Evolutionary conservation across 2,113 vertebrate genomes (phyloP).

Genomic region (Galeopterus variegatus): DNA sequence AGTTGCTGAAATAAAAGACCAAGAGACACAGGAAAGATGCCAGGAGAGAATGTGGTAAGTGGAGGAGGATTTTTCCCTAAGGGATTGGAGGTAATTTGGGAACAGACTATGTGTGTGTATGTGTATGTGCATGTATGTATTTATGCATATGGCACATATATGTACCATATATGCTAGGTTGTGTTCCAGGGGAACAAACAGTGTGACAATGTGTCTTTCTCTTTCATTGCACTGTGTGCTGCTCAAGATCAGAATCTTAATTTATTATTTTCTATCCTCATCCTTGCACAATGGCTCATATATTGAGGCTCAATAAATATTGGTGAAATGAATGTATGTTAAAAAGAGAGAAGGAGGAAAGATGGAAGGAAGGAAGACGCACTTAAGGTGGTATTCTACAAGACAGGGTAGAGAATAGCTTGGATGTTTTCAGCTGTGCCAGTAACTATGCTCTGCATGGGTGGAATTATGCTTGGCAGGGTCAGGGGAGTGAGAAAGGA

Average conservation of each 20-base stretch:
- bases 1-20: constrained; percentile 59
- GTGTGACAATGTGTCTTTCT: neutral
- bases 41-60: constrained; percentile 27
- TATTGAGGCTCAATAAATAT: neutral
- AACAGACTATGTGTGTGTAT: neutral
- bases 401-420: neutral
- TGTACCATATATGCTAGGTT: neutral
- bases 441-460: neutral
- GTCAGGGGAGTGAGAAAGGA: neutral
- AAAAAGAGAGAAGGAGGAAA: neutral
- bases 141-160: neutral
- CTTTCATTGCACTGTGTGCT: neutral
- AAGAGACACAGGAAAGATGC: constrained; percentile 62
- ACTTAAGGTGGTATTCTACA: neutral
- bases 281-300: neutral
- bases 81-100: neutral
- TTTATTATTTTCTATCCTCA: neutral
- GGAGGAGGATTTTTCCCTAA: neutral
- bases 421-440: neutral
- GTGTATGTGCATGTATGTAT: neutral
- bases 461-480: neutral
- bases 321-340: neutral
- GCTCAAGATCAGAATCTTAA: neutral
- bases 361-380: neutral
- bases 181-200: neutral